Conservation (phyloP, 2,888 invertebrate genomes). For the Sarcophaga variegata region DNA sequence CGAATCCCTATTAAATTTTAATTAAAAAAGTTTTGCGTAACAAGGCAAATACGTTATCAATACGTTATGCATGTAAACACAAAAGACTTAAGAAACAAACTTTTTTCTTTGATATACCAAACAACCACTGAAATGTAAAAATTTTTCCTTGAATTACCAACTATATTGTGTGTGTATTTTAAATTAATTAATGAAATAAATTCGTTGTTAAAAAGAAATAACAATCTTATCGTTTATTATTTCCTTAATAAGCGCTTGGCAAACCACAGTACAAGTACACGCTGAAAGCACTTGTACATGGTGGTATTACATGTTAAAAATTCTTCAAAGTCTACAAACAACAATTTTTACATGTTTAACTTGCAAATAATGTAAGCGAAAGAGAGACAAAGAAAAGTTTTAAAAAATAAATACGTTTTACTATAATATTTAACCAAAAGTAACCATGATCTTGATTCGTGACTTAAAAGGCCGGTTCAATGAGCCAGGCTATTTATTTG, state of each 20-base stretch:
- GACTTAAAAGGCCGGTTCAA: constrained; percentile 70
- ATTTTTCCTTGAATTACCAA: no score
- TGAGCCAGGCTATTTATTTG: constrained; percentile 49
- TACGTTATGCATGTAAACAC: background rate
- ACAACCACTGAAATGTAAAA: no score
- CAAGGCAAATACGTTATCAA: no score
- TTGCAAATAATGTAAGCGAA: constrained; percentile 17
- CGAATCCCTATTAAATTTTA: no score
- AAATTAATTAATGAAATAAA: background rate
- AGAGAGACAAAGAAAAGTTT: no score
- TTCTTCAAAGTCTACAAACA: background rate
- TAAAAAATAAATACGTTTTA: no score
- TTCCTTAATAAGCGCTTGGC: background rate
- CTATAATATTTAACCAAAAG: constrained; percentile 17
- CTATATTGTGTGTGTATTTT: no score
- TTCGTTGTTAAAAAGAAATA: background rate
- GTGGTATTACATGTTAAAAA: background rate
- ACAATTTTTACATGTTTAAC: constrained; percentile 19
- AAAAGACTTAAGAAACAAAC: background rate
- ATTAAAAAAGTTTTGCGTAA: no score
- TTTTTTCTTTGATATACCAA: background rate
- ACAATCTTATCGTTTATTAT: background rate
- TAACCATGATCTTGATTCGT: constrained; percentile 75
- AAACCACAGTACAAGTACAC: background rate
- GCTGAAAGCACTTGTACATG: background rate